Conservation (phyloP, 2,797 vertebrate genomes). For the Sebastes diploproa region DNA sequence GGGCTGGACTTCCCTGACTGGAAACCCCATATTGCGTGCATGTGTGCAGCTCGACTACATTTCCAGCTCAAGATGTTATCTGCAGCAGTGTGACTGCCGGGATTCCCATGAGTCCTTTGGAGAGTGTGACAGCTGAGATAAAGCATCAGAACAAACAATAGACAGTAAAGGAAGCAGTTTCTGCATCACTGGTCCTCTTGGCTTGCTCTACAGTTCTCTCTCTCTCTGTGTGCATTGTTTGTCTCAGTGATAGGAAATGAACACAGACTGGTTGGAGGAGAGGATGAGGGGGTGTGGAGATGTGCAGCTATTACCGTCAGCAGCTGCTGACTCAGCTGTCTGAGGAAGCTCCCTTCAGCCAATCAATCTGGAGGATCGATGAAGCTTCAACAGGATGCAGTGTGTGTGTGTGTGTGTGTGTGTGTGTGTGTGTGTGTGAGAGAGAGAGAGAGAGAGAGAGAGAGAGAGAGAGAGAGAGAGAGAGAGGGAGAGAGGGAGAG, state of each 20-base stretch:
- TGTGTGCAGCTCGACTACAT: not conserved
- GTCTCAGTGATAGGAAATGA: conserved; percentile 45
- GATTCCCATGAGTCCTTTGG: conserved; percentile 24
- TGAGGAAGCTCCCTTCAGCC: conserved; percentile 57
- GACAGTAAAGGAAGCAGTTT: not conserved
- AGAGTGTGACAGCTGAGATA: conserved; percentile 25
- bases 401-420: not conserved
- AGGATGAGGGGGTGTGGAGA: conserved; percentile 46
- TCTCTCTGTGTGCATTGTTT: not conserved
- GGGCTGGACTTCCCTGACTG: conserved; percentile 49
- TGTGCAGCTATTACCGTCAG: conserved; percentile 60
- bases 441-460: not conserved
- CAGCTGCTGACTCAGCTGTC: conserved; percentile 78
- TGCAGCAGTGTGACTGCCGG: not conserved
- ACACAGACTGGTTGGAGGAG: conserved; percentile 18
- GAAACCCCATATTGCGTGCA: conserved; percentile 31
- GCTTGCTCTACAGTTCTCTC: not conserved
- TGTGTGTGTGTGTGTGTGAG: not conserved
- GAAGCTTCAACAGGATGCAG: conserved; percentile 13
- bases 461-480: not conserved
- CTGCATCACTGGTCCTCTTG: not conserved
- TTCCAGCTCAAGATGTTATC: not conserved
- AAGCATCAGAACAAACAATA: conserved; percentile 29
- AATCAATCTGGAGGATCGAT: conserved; percentile 61
- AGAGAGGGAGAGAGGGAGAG: not conserved